phyloP scores from a whole-genome alignment of 2,113 vertebrate species.

The Cricetomys ansorgei region DNA sequence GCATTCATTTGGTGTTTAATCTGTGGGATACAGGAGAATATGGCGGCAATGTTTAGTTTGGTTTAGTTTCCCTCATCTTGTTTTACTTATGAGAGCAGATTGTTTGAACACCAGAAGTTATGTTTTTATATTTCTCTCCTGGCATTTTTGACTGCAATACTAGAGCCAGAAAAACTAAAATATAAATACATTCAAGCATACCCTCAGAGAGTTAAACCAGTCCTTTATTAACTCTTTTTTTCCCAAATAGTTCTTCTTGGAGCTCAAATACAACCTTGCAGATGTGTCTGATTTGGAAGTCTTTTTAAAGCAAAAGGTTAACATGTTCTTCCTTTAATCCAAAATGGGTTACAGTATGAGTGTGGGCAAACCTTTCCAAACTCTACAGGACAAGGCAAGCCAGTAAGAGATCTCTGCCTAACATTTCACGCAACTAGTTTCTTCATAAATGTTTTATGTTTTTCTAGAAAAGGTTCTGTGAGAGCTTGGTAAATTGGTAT shows the following conservation, averaged over 20 bases:
- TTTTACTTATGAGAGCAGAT: conserved; percentile 29
- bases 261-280: not conserved
- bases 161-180: conserved; percentile 42
- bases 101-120: conserved; percentile 29
- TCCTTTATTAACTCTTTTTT: not conserved
- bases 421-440: conserved; percentile 2
- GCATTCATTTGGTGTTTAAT: not conserved
- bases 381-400: not conserved
- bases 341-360: conserved; percentile 28
- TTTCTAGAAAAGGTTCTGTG: not conserved
- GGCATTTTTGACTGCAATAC: conserved; percentile 23
- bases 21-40: not conserved
- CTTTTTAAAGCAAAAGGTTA: not conserved
- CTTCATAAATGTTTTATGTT: not conserved
- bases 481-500: not conserved
- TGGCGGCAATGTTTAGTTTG: not conserved
- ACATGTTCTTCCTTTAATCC: not conserved
- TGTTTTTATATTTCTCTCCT: conserved; percentile 48
- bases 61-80: not conserved
- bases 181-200: conserved; percentile 46
- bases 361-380: not conserved
- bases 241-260: not conserved
- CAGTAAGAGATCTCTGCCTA: not conserved
- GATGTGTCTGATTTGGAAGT: not conserved
- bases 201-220: conserved; percentile 26